Evolutionary conservation across 2,113 vertebrate species (phyloP).

Genomic region (Stercorarius parasiticus): DNA sequence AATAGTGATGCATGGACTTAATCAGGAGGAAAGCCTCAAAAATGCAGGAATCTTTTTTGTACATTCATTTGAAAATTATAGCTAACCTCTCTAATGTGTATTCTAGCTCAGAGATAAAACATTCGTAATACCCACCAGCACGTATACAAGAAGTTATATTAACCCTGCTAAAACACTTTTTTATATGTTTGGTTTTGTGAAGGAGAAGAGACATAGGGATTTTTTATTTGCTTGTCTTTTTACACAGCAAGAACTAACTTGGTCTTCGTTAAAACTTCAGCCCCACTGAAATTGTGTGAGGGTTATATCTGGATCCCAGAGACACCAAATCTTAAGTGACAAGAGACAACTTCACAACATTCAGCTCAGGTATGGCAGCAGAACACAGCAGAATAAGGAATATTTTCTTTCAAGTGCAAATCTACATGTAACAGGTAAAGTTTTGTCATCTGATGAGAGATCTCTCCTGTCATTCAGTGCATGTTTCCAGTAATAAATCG

Average conservation of each 20-base stretch:
- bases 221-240: not conserved
- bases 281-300: not conserved
- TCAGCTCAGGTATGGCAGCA: not conserved
- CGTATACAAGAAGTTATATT: not conserved
- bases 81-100: not conserved
- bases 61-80: not conserved
- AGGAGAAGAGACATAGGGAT: not conserved
- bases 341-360: not conserved
- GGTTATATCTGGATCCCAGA: not conserved
- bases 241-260: not conserved
- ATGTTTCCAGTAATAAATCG: not conserved
- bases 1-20: not conserved
- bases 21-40: not conserved
- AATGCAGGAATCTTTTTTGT: not conserved
- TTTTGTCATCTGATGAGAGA: not conserved
- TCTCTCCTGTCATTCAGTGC: not conserved
- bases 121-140: not conserved
- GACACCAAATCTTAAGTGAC: not conserved
- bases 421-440: not conserved
- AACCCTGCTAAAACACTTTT: not conserved
- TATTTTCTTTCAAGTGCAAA: conserved; percentile 6
- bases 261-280: not conserved
- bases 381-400: not conserved
- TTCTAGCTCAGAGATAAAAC: not conserved
- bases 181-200: not conserved